Base-by-base conservation (phyloP, 2,888 invertebrate genomes). In the Acrobasis suavella region DNA sequence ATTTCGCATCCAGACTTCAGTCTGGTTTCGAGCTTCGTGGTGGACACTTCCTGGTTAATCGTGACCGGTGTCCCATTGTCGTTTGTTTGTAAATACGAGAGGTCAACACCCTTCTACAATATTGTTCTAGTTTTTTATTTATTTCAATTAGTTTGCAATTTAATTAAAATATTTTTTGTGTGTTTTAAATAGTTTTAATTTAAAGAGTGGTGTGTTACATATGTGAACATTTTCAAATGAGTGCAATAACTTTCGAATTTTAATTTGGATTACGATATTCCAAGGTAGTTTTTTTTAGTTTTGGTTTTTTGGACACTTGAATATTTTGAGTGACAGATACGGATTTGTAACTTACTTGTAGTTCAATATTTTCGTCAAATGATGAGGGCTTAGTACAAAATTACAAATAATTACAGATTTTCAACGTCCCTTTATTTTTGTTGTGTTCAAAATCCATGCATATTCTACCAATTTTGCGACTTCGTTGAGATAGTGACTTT, bases 1-100 rank as follows among this genome's bases (percentile, higher is more conserved):
- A 72, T 75, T 78, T 83, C 80, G 77, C 78, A 85, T 87, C 88
- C 89, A 84, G 88, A 83, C 85, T 85, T 90, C 91, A 91, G 91
- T 91, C 82, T 85, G 80, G 84, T 83, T 87, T 87, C 77, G 84
- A 82, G 78, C 86, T 81, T 83, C 88, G 84, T 64, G 69, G 84
- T 81, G 85, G 74, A 78, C 86, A 83, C 86, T 86, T 84, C 83
- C 77, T 76, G 65, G 62, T 64, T 51, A 52, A 72, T 69, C 65
- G 67, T 69, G 59, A 61, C 56, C 64, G 50, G 65, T 74, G 72
- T 72, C 69, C 67, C 64, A 71, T 75, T 68, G 67, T 64, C 66
- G 73, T 75, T 81, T 86, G 84, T 88, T 88, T 83, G 82, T 88
- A 86, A 86, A 87, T 87, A 87, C 76, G 72, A 68, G 77, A 75